Evolutionary conservation across 2,797 vertebrate species (phyloP).

Genomic region (Acrossocheilus wenchowensis): DNA sequence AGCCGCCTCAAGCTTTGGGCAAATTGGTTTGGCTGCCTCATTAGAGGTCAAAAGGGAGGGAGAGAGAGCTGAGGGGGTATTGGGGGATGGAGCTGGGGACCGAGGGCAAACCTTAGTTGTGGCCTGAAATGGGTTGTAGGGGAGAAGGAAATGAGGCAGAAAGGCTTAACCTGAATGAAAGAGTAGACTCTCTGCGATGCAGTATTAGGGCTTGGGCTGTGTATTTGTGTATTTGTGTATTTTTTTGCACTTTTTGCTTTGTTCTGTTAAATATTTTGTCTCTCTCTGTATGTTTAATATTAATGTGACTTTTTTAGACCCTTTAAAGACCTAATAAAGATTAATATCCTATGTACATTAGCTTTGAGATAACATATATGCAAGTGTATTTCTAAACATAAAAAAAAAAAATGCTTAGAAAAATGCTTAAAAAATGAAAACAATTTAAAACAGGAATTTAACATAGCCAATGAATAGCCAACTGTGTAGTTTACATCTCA

Average conservation of each 20-base stretch:
- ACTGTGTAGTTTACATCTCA: background rate
- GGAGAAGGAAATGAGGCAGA: slow-evolving; percentile 80
- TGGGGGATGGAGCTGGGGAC: slow-evolving; percentile 71
- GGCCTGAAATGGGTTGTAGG: slow-evolving; percentile 60
- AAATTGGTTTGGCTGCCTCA: slow-evolving; percentile 97
- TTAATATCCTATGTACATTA: background rate
- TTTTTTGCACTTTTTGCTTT: background rate
- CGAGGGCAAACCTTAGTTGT: slow-evolving; percentile 75
- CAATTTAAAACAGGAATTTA: background rate
- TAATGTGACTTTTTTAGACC: background rate
- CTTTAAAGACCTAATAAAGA: background rate
- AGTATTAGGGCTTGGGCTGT: slow-evolving; percentile 40
- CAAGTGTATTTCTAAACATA: background rate
- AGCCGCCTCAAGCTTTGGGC: slow-evolving; percentile 87
- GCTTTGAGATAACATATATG: background rate
- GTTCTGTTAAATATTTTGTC: background rate
- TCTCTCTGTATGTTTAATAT: background rate
- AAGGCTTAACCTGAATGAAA: slow-evolving; percentile 90
- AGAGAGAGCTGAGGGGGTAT: slow-evolving; percentile 53
- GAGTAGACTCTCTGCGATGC: slow-evolving; percentile 62
- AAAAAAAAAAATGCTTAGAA: background rate
- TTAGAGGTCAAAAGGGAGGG: slow-evolving; percentile 88
- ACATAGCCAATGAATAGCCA: background rate
- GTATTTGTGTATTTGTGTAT: background rate
- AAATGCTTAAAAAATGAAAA: background rate